phyloP scores from a whole-genome alignment of 2,888 invertebrate genomes.

The Nomada fabriciana region DNA sequence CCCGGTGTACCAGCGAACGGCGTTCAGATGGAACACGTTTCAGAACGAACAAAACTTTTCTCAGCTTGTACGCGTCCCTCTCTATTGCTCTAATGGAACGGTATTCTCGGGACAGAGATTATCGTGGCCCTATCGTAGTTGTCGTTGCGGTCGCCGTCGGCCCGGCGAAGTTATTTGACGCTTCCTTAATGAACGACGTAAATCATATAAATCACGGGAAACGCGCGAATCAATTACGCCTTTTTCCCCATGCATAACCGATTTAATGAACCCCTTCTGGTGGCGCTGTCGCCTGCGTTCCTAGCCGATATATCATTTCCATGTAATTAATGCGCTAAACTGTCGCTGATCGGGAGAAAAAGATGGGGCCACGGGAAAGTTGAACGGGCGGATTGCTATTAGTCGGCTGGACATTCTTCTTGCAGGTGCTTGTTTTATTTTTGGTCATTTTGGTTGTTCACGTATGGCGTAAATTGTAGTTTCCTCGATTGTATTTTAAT shows the following conservation, averaged over 20 bases:
- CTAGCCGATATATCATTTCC: constrained; percentile 42
- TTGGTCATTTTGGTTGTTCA: background rate
- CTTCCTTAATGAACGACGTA: constrained; percentile 46
- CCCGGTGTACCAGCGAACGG: constrained; percentile 39
- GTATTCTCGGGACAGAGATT: constrained; percentile 30
- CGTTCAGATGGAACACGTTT: constrained; percentile 53
- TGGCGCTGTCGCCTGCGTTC: constrained; percentile 15
- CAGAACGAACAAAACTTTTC: constrained; percentile 55
- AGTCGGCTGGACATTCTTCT: background rate
- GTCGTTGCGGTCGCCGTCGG: background rate
- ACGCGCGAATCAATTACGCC: constrained; percentile 49
- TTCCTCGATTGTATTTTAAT: no score
- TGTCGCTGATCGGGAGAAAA: background rate
- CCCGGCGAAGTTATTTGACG: constrained; percentile 29
- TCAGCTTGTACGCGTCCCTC: background rate
- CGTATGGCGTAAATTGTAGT: background rate
- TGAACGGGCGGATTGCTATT: background rate
- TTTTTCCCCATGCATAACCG: constrained; percentile 24
- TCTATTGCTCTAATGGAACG: constrained; percentile 5
- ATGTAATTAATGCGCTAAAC: constrained; percentile 28
- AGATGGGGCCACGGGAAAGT: background rate
- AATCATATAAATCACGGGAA: constrained; percentile 47
- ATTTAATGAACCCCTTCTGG: constrained; percentile 52
- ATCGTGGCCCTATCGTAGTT: background rate
- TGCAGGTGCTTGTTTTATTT: background rate